Conservation (phyloP, 2,113 vertebrate genomes). For the Muscicapa adusta region DNA sequence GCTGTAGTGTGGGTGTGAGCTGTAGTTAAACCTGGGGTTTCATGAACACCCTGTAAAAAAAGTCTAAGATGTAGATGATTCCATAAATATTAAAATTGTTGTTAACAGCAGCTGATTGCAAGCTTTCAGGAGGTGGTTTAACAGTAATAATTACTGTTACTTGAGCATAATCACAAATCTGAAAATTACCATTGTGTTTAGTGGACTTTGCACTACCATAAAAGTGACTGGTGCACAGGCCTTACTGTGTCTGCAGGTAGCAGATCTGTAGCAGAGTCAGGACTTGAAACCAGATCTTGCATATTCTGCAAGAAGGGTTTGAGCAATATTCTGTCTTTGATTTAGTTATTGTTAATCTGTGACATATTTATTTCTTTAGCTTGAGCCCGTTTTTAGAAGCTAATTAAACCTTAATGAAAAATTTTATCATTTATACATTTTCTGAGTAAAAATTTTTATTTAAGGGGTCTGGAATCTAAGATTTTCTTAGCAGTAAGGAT, state of each 20-base stretch:
- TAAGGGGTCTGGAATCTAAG: neutral
- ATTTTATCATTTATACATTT: neutral
- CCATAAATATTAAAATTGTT: neutral
- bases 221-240: neutral
- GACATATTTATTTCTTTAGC: neutral
- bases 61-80: neutral
- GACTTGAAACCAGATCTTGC: neutral
- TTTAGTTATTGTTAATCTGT: neutral
- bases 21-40: neutral
- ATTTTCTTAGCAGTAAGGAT: neutral
- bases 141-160: neutral
- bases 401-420: neutral
- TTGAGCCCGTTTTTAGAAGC: neutral
- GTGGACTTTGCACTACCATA: neutral
- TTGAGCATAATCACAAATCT: constrained; percentile 4
- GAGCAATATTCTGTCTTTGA: neutral
- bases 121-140: neutral
- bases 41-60: neutral
- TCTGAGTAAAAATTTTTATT: neutral
- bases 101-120: neutral
- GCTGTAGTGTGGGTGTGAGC: neutral
- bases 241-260: neutral
- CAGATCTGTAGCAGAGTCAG: neutral
- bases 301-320: neutral
- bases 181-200: neutral